A percentile compares a stretch with the other conserved stretches of the same genome.
Evolutionary conservation across 1,140 invertebrate genomes (phyloP).

Genomic region (Agrilus planipennis): DNA sequence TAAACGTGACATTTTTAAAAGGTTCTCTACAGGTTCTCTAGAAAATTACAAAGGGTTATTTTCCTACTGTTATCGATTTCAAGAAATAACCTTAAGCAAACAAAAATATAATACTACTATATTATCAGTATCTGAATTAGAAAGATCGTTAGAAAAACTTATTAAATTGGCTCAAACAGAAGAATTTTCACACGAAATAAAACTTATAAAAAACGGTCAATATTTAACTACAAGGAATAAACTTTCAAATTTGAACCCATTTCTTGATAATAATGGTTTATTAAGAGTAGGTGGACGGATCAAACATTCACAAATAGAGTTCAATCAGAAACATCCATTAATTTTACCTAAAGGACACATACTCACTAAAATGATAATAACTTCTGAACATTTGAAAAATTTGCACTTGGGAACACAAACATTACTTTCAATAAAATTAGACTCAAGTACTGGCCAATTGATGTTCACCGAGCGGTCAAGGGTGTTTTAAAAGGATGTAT

Average conservation of each 20-base stretch:
- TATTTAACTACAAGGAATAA: constrained; percentile 4
- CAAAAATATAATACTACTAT: background rate
- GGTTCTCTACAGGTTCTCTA: background rate
- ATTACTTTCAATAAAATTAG: constrained; percentile 10
- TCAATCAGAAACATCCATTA: constrained; percentile 19
- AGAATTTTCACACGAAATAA: constrained; percentile 9
- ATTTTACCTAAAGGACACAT: constrained; percentile 16
- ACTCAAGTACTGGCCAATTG: constrained; percentile 11
- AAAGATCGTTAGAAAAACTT: background rate
- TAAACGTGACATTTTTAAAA: background rate
- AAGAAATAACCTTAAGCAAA: background rate
- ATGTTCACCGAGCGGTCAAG: constrained; percentile 9
- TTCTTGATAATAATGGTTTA: constrained; percentile 25
- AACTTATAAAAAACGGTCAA: constrained; percentile 2
- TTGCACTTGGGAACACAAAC: constrained; percentile 8
- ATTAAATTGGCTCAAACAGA: constrained; percentile 4
- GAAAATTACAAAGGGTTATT: background rate
- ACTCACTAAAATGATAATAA: constrained; percentile 17
- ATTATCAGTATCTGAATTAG: constrained; percentile 8
- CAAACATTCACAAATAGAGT: constrained; percentile 13
- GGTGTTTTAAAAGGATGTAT: constrained; percentile 9
- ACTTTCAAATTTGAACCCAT: constrained; percentile 25
- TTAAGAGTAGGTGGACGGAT: constrained; percentile 27
- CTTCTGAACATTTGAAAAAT: constrained; percentile 3
- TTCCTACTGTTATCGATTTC: background rate